Conservation (phyloP, 2,113 vertebrate species). For the Dasypus novemcinctus region DNA sequence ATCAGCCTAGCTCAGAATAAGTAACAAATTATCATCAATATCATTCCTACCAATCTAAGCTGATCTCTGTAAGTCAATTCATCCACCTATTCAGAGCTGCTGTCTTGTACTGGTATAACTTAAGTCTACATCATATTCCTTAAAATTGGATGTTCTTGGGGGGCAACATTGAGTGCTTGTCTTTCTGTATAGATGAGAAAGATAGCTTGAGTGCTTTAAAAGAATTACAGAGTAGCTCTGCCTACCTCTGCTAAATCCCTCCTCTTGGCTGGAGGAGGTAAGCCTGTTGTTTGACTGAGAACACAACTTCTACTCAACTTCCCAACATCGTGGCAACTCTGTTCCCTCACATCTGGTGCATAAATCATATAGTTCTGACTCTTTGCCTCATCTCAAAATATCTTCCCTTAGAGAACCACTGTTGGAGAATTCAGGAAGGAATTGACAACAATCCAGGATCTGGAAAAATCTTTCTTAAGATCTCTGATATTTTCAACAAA, state of each 20-base stretch:
- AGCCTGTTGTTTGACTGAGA: slow-evolving; percentile 44
- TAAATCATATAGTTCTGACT: slow-evolving; percentile 6
- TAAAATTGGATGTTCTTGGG: neutral
- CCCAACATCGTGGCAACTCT: neutral
- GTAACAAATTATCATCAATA: neutral
- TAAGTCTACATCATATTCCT: neutral
- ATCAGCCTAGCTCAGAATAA: neutral
- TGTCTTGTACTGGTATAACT: neutral
- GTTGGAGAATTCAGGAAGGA: slow-evolving; percentile 32
- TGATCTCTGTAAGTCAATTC: neutral
- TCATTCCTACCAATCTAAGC: neutral
- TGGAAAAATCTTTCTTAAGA: neutral
- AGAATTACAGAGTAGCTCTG: neutral
- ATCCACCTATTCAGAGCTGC: neutral
- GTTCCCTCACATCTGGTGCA: neutral
- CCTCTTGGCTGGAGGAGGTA: neutral
- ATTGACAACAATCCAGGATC: neutral
- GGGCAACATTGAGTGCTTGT: neutral
- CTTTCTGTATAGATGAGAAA: neutral
- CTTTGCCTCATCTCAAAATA: slow-evolving; percentile 49
- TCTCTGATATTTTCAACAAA: slow-evolving; percentile 19
- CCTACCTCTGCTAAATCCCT: neutral
- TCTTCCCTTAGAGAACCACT: slow-evolving; percentile 6
- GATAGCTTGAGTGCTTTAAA: neutral
- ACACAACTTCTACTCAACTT: neutral